Base-by-base conservation (phyloP, 2,888 invertebrate genomes). In the Meganola albula region DNA sequence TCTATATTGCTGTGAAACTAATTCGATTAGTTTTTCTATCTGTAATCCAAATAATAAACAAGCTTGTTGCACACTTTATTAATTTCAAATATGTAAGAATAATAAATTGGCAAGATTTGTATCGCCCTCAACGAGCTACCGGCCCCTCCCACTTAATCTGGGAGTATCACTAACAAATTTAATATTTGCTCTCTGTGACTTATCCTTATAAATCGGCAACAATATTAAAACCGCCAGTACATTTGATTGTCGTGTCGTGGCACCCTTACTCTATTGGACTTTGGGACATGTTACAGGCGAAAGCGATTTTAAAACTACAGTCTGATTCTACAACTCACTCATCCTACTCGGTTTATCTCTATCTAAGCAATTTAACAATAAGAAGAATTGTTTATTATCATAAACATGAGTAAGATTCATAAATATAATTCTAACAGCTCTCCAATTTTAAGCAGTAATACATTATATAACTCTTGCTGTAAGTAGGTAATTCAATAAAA, bases 151-250 rank as follows among this genome's bases (percentile, higher is more conserved):
- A 74, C 74, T 74, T 77, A 84, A 82, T 85, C 80, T 76, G 67
- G 37, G 58, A 75, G 76, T 82, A 79, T 85, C 79, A 66, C 71
- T 80, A 79, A 80, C 85, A 80, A 85, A 85, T 84, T 84, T 85
- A 79, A 84, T 84, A 84, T 85, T 85, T 83, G 79, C 82, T 79
- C 74, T 63, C 64, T 51, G 62, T 62, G 83, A 83, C 82, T 84
- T 82, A 85, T 84, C 84, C 72, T 84, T 84, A 85, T 84, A 85
- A 84, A 84, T 84, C 74, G 85, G 68, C 74, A 74, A 79, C 84
- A 79, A 75, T 85, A 84, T 85, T 85, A 83, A 79, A 84, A 85
- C 83, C 83, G 58, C 83, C 67, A 77, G 78, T 77, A 77, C 76
- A 75, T 72, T 79, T 77, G 78, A 85, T 83, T 74, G 80, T 69